These are phyloP conservation scores for sheep (Ovis aries) DNA, from an alignment of 2,113 vertebrate genomes.

Conservation along the genomic window DNA sequence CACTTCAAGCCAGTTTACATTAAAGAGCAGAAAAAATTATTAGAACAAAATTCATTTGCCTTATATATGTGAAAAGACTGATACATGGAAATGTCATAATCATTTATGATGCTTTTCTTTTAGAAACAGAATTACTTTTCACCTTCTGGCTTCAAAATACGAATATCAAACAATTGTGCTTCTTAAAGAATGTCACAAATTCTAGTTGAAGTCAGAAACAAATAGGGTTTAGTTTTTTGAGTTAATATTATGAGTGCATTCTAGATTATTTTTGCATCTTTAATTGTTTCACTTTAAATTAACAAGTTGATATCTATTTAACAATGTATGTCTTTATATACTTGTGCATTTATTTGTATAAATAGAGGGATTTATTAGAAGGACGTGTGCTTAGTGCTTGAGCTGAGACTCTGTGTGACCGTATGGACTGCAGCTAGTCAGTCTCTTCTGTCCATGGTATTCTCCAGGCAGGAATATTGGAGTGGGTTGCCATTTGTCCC, in stretches of 20 bases:
- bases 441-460: neutral
- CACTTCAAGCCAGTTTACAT: neutral
- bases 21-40: neutral
- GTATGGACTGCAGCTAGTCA: neutral
- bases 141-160: neutral
- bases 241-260: neutral
- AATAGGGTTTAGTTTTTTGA: neutral
- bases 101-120: neutral
- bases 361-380: neutral
- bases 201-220: neutral
- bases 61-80: neutral
- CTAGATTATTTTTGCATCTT: neutral
- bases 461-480: neutral
- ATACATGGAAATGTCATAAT: neutral
- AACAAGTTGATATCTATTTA: neutral
- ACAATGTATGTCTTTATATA: neutral
- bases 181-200: neutral
- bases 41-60: neutral
- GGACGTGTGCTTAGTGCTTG: neutral
- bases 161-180: neutral
- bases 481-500: neutral
- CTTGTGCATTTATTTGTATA: neutral
- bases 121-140: neutral
- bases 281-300: neutral
- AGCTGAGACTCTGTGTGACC: neutral